phyloP scores from a whole-genome alignment of 1,140 invertebrate species.

The Lordiphosa collinella region DNA sequence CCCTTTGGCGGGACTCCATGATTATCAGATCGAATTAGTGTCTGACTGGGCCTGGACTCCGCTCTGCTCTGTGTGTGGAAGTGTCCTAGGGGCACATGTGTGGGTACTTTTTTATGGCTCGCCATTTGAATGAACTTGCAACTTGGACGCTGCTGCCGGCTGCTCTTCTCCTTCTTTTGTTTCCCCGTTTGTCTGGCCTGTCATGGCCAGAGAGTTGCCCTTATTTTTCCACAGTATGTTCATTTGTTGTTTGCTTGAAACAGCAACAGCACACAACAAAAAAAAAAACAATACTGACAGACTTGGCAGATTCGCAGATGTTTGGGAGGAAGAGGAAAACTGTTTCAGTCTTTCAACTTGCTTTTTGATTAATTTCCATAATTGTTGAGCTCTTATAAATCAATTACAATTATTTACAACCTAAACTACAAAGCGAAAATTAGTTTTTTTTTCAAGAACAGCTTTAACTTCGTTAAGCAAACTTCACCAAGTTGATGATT shows the following conservation, averaged over 20 bases:
- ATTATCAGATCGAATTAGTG: slow-evolving; percentile 80
- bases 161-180: slow-evolving; percentile 36
- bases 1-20: slow-evolving; percentile 77
- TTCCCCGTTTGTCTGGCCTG: slow-evolving; percentile 40
- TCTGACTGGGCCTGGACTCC: slow-evolving; percentile 46
- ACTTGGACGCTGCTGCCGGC: slow-evolving; percentile 25
- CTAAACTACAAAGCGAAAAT: no score
- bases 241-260: slow-evolving; percentile 4
- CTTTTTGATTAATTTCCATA: no score
- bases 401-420: no score
- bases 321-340: no score
- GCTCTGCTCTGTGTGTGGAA: background rate
- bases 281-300: slow-evolving; percentile 15
- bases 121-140: slow-evolving; percentile 71
- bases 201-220: slow-evolving; percentile 48
- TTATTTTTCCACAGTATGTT: slow-evolving; percentile 40
- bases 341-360: no score
- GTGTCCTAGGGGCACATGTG: slow-evolving; percentile 62
- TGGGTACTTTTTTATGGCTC: slow-evolving; percentile 50
- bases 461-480: no score
- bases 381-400: no score
- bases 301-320: background rate
- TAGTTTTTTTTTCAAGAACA: no score
- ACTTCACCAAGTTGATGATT: no score
- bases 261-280: slow-evolving; percentile 5